Base-by-base conservation (phyloP, 2,113 vertebrate genomes). In the Hyaena hyaena region DNA sequence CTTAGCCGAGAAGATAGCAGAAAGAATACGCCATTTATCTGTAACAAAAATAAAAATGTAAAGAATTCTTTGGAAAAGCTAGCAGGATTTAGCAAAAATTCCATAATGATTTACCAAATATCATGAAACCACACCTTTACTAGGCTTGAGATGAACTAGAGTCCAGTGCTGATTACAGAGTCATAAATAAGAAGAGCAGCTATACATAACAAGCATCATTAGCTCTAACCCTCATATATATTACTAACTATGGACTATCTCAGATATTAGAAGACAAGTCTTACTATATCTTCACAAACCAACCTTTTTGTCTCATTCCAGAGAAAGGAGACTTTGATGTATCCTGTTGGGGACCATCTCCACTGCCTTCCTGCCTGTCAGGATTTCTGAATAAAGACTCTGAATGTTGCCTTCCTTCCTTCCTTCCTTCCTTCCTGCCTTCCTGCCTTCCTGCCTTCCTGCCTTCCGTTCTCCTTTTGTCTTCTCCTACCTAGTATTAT, bases 281-380 rank as follows among this genome's bases (percentile, higher is more conserved):
- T 48, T 79, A 33, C 48, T 65, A 31, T 53, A 73, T 43, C 31
- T 81, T 90, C 2, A 48, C 12, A 55, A n/a, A 43, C 35, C 23
- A 43, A 3, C 8, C 26, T 68, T 74, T 76, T 63, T 28, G 8
- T 86, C 31, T 80, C 23, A 50, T 74, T 66, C 7, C 10, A 73
- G 23, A 23, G 2, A 88, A 50, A 61, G 1, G 39, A 92, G 11
- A 12, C 55, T 85, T 12, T 87, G 23, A 3, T 33, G 5, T 76
- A 10, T 24, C 2, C 31, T 69, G 1, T 1, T n/a, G 28, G 14
- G 68, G 53, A 7, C 16, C 7, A 73, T 5, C 0, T 39, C 17
- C 4, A 26, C 24, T 61, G 16, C 24, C 35, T 31, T 84, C 33
- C 21, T 43, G 7, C 9, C 61, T 65, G 6, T 71, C 28, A 82